A percentile compares a stretch with the other conserved stretches of the same genome.
These are phyloP conservation scores for Cherax quadricarinatus DNA, from an alignment of 1,140 invertebrate genomes.

Conservation along the genomic window DNA sequence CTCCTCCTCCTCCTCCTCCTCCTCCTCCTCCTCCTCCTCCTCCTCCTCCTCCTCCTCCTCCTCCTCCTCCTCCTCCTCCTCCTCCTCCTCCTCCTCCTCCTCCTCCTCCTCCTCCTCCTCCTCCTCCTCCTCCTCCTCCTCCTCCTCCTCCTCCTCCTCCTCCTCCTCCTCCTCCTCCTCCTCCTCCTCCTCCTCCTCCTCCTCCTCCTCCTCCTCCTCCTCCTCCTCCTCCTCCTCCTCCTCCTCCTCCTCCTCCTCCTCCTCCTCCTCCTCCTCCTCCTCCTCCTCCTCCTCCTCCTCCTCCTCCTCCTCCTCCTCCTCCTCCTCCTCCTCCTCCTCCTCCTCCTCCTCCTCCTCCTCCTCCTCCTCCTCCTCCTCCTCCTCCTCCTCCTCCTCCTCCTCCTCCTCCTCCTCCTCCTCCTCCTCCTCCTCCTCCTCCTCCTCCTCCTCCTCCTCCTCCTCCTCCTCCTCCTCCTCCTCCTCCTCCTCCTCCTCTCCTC, in stretches of 20 bases:
- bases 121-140: conserved; percentile 10
- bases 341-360: not conserved
- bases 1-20: not conserved
- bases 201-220: not conserved
- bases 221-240: not conserved
- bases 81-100: conserved; percentile 12
- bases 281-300: not conserved
- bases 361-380: not conserved
- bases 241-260: too few relatives aligned
- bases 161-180: conserved; percentile 21
- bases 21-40: conserved; percentile 19
- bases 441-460: too few relatives aligned
- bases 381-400: not conserved
- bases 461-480: not conserved
- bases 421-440: too few relatives aligned
- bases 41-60: not conserved
- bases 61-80: conserved; percentile 25
- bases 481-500: not conserved
- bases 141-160: conserved; percentile 9
- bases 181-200: not conserved
- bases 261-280: not conserved
- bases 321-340: not conserved
- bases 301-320: not conserved
- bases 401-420: too few relatives aligned
- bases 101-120: conserved; percentile 32